These are phyloP conservation scores for Rhynchomys soricoides DNA, from an alignment of 2,113 vertebrate species.

Conservation along the genomic window DNA sequence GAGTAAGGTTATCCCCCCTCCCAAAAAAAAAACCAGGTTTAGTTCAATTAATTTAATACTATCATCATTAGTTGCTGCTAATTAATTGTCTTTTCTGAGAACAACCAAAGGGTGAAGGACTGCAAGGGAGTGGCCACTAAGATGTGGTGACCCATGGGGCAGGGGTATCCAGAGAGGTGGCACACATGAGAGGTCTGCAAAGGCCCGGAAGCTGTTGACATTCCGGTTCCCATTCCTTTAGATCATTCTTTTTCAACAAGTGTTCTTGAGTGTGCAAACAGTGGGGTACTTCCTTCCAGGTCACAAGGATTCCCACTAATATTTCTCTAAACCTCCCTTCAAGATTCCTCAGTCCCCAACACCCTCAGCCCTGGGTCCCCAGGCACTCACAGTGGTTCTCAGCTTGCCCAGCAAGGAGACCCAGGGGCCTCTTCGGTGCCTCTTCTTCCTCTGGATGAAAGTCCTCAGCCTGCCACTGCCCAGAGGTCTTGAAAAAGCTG, in stretches of 20 bases:
- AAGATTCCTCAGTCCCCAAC: rapidly evolving
- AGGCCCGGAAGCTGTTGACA: not conserved
- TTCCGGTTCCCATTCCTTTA: not conserved
- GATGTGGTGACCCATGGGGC: rapidly evolving
- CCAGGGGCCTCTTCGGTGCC: conserved; percentile 88
- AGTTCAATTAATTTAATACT: not conserved
- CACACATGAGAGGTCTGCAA: not conserved
- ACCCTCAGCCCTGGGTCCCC: not conserved
- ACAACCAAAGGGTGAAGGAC: not conserved
- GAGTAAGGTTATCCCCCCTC: not conserved
- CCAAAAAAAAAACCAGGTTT: not conserved
- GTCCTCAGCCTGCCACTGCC: conserved; percentile 89
- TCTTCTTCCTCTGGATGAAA: conserved; percentile 88
- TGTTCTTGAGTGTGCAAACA: not conserved
- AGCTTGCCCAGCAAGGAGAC: conserved; percentile 87
- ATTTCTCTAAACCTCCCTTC: not conserved
- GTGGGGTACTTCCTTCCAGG: not conserved
- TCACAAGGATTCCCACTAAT: not conserved
- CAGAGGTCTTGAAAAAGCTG: conserved; percentile 86
- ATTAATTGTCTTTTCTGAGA: not conserved
- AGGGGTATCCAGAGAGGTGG: rapidly evolving
- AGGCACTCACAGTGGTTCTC: conserved; percentile 92
- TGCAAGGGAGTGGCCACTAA: not conserved
- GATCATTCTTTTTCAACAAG: not conserved
- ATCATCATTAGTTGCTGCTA: not conserved